A percentile compares a stretch with the other conserved stretches of the same genome.
Conservation (phyloP, 2,888 invertebrate species). For the Cephus spinipes region DNA sequence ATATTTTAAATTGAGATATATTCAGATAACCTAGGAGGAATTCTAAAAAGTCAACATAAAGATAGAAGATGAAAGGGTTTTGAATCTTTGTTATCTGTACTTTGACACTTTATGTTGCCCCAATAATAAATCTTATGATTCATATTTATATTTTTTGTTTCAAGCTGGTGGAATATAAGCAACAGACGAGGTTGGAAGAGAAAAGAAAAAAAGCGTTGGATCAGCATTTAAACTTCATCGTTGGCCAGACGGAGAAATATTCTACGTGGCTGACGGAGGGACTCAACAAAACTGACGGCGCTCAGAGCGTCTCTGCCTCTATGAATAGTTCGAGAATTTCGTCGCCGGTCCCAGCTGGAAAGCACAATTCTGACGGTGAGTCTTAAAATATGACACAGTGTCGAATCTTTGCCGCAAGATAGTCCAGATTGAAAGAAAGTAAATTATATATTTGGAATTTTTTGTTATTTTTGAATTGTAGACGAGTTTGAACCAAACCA, state of each 20-base stretch:
- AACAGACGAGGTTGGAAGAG: constrained; percentile 91
- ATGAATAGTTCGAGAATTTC: constrained; percentile 65
- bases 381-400: constrained; percentile 6
- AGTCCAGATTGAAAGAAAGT: not conserved
- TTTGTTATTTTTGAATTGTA: constrained; percentile 46
- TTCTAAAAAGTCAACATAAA: not conserved
- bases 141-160: constrained; percentile 21
- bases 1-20: not conserved
- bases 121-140: not conserved
- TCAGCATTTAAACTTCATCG: constrained; percentile 96
- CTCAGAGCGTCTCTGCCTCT: constrained; percentile 62
- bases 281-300: constrained; percentile 74
- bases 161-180: constrained; percentile 92
- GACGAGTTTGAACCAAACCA: constrained; percentile 89
- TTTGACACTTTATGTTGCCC: not conserved
- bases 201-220: constrained; percentile 95
- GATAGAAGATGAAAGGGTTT: not conserved
- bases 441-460: not conserved
- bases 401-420: not conserved
- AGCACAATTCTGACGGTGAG: constrained; percentile 64
- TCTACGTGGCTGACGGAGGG: constrained; percentile 91
- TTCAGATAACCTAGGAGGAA: not conserved
- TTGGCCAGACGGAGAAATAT: constrained; percentile 98
- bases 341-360: constrained; percentile 57
- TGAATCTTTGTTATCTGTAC: not conserved